phyloP scores from a whole-genome alignment of 2,888 invertebrate species.

The Platynereis dumerilii region DNA sequence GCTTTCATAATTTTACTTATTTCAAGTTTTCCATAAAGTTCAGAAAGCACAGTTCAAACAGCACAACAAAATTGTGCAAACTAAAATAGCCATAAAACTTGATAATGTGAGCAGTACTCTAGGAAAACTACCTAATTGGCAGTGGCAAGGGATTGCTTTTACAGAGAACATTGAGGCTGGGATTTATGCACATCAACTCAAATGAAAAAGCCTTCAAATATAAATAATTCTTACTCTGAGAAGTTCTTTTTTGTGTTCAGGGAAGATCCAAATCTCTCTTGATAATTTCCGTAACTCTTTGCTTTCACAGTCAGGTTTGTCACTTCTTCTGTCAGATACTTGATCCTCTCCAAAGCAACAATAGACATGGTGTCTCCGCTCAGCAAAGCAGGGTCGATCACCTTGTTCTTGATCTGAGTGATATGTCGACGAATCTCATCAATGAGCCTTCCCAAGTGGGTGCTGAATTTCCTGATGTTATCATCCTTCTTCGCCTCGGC shows the following conservation, averaged over 20 bases:
- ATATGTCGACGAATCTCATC: constrained; percentile 52
- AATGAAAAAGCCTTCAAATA: too few species aligned
- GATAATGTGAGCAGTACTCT: too few species aligned
- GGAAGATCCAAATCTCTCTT: constrained; percentile 62
- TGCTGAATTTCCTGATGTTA: constrained; percentile 61
- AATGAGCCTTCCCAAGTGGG: constrained; percentile 57
- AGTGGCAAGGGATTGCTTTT: too few species aligned
- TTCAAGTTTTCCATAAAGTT: too few species aligned
- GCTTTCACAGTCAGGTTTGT: constrained; percentile 49
- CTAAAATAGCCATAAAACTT: too few species aligned
- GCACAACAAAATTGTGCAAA: too few species aligned
- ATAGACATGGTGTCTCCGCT: constrained; percentile 55
- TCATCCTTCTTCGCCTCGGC: constrained; percentile 64
- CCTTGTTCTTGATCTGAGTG: constrained; percentile 55
- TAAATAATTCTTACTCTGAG: constrained; percentile 29
- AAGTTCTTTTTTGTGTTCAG: constrained; percentile 48
- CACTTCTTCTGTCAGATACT: constrained; percentile 56
- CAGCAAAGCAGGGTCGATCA: constrained; percentile 58
- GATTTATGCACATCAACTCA: too few species aligned
- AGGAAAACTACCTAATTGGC: too few species aligned
- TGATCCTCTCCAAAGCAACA: constrained; percentile 57
- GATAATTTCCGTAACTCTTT: constrained; percentile 61
- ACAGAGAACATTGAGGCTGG: too few species aligned
- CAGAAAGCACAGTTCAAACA: too few species aligned
- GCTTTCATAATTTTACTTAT: too few species aligned